Evolutionary conservation across 2,888 invertebrate species (phyloP).

Genomic region (Hypomecis punctinalis): DNA sequence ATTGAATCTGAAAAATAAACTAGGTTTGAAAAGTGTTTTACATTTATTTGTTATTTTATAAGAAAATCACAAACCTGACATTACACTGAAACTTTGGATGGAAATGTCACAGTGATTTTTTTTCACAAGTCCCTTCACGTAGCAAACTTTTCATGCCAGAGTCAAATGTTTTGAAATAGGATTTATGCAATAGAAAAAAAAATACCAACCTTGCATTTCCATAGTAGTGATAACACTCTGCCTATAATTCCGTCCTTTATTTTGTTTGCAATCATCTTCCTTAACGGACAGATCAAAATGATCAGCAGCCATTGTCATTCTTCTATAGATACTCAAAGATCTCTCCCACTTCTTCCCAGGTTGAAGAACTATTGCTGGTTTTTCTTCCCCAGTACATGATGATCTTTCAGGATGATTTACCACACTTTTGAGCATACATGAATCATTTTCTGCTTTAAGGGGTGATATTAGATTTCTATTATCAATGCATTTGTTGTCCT

Average conservation of each 20-base stretch:
- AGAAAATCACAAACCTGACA: constrained; percentile 75
- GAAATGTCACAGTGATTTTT: constrained; percentile 66
- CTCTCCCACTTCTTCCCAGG: constrained; percentile 89
- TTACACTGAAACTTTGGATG: constrained; percentile 83
- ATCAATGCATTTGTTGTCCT: neutral
- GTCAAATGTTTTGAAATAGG: constrained; percentile 17
- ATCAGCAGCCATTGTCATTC: constrained; percentile 75
- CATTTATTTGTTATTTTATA: constrained; percentile 35
- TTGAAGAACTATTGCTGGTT: constrained; percentile 77
- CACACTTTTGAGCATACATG: constrained; percentile 37
- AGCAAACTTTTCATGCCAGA: constrained; percentile 38
- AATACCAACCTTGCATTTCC: constrained; percentile 80
- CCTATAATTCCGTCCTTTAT: constrained; percentile 83
- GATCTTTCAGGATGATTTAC: constrained; percentile 29
- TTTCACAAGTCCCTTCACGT: constrained; percentile 28
- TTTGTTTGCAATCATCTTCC: constrained; percentile 68
- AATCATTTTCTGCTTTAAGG: constrained; percentile 48
- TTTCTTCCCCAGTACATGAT: constrained; percentile 48
- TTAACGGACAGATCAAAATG: constrained; percentile 69
- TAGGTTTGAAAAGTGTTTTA: neutral
- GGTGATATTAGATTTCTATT: constrained; percentile 9
- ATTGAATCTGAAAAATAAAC: constrained; percentile 67
- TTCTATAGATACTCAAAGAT: constrained; percentile 85
- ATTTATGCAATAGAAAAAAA: constrained; percentile 19
- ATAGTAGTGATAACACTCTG: constrained; percentile 81